phyloP scores from a whole-genome alignment of 2,113 vertebrate species.

The Salvelinus fontinalis region DNA sequence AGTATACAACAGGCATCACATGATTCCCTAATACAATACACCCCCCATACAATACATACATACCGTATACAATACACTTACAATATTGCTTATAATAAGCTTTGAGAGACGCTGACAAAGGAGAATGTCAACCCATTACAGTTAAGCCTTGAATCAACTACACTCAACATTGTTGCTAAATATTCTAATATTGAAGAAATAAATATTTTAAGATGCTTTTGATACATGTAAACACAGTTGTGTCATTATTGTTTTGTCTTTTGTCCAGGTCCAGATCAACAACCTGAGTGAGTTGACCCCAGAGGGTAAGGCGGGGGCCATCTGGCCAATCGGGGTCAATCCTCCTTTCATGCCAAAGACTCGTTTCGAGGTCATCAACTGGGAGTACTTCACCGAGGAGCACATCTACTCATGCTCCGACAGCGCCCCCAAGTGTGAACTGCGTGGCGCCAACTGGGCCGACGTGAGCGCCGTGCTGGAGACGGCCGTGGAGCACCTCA shows the following conservation, averaged over 20 bases:
- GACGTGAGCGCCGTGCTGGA: conserved; percentile 84
- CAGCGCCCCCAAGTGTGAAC: conserved; percentile 88
- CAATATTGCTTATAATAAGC: too few relatives aligned
- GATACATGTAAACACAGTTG: too few relatives aligned
- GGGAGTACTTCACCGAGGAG: conserved; percentile 97
- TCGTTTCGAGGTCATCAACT: conserved; percentile 92
- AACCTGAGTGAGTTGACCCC: conserved; percentile 90
- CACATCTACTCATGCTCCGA: conserved; percentile 90
- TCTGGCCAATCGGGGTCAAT: conserved; percentile 90
- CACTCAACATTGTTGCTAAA: too few relatives aligned
- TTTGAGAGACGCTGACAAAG: too few relatives aligned
- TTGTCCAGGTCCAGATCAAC: conserved; percentile 86
- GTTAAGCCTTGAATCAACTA: too few relatives aligned
- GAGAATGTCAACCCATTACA: too few relatives aligned
- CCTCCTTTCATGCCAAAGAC: conserved; percentile 86
- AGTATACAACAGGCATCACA: too few relatives aligned
- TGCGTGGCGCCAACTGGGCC: conserved; percentile 81
- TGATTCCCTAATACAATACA: too few relatives aligned
- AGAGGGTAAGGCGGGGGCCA: conserved; percentile 82
- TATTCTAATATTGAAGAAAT: too few relatives aligned
- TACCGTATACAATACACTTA: too few relatives aligned
- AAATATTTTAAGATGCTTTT: too few relatives aligned
- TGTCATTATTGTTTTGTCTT: background rate
- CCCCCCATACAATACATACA: too few relatives aligned
- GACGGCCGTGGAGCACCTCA: conserved; percentile 84